Conservation (phyloP, 2,888 invertebrate species). For the Scaeva pyrastri region DNA sequence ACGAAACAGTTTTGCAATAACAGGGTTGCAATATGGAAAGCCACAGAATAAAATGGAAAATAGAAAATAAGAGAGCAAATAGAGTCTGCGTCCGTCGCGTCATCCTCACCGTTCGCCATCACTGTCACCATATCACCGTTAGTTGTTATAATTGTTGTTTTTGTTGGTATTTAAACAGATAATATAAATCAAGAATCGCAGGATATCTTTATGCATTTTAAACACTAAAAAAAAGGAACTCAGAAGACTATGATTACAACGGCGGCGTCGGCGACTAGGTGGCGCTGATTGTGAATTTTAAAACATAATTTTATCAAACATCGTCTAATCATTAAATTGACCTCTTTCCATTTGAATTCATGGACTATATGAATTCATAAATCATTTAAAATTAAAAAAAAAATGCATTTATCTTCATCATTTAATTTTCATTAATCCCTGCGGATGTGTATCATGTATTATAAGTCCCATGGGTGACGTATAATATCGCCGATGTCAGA, state of each 20-base stretch:
- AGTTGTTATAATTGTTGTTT: too few relatives aligned
- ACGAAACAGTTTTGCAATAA: constrained; percentile 47
- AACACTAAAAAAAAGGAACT: constrained; percentile 42
- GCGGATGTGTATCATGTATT: not conserved
- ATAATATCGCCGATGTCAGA: not conserved
- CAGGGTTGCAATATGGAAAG: constrained; percentile 43
- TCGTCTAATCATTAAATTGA: too few relatives aligned
- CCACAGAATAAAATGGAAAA: constrained; percentile 23
- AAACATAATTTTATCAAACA: too few relatives aligned
- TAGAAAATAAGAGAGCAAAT: constrained; percentile 7
- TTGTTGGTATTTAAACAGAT: not conserved
- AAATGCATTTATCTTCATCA: not conserved
- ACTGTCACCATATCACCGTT: not conserved
- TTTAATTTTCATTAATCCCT: not conserved
- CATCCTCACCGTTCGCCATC: too few relatives aligned
- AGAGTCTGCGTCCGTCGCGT: constrained; percentile 26
- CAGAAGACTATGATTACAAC: constrained; percentile 53
- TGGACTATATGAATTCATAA: not conserved
- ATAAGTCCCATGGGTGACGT: not conserved
- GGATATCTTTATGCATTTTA: constrained; percentile 22
- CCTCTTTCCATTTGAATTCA: too few relatives aligned
- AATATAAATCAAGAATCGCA: not conserved
- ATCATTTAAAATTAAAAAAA: not conserved
- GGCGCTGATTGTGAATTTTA: not conserved
- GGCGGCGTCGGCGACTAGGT: constrained; percentile 29